phyloP scores from a whole-genome alignment of 2,888 invertebrate species.

The Odontocolon sp. region DNA sequence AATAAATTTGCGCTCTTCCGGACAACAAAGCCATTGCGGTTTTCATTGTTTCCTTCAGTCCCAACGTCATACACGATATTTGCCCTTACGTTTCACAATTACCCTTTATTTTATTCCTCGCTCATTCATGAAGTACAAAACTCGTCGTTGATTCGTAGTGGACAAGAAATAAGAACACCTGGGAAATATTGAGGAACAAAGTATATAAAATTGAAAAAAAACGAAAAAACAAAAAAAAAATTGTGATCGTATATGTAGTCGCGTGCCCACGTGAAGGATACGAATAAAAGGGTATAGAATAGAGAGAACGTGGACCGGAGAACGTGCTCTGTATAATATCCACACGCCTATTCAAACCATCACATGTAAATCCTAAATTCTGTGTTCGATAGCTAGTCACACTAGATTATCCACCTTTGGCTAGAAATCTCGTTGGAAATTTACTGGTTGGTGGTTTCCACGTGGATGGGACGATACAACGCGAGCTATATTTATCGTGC shows the following conservation, averaged over 20 bases:
- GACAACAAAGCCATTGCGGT: slow-evolving; percentile 55
- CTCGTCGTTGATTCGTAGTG: slow-evolving; percentile 8
- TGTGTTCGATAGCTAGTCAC: background rate
- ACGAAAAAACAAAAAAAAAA: background rate
- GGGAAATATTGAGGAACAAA: background rate
- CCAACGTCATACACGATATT: slow-evolving; percentile 26
- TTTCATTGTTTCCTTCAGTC: slow-evolving; percentile 16
- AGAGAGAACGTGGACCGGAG: background rate
- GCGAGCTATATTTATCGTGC: slow-evolving; percentile 49
- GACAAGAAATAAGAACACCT: slow-evolving; percentile 43
- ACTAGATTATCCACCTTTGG: background rate
- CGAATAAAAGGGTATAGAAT: too few species aligned
- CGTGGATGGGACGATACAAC: slow-evolving; percentile 14
- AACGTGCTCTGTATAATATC: background rate
- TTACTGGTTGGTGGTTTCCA: slow-evolving; percentile 27
- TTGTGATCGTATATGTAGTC: too few species aligned
- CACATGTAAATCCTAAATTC: background rate
- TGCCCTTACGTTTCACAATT: slow-evolving; percentile 40
- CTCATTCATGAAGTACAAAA: slow-evolving; percentile 19
- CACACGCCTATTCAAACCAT: too few species aligned
- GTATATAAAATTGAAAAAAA: slow-evolving; percentile 6
- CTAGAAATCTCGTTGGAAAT: slow-evolving; percentile 14
- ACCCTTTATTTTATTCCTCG: slow-evolving; percentile 3
- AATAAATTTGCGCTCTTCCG: slow-evolving; percentile 11
- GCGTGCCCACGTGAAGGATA: slow-evolving; percentile 18